Base-by-base conservation (phyloP, 1,140 invertebrate species). In the Orchestia grillus region DNA sequence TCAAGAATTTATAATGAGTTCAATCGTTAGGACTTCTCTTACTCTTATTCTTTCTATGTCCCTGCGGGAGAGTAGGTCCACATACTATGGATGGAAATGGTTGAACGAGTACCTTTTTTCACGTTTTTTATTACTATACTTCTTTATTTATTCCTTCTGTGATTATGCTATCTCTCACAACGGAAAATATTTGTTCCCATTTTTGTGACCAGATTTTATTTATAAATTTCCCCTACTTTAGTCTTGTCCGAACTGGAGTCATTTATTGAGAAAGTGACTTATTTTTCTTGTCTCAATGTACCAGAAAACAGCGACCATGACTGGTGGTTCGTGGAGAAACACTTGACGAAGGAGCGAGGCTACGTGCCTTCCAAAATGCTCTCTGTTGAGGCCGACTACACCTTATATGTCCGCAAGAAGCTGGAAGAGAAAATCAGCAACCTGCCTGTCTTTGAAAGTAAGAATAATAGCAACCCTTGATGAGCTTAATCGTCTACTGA, bases 331-430 rank as follows among this genome's bases (percentile, higher is more conserved):
- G 98, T 99, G 0, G 98, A 98, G 96, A 99, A 99, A 97, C 98
- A 98, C 97, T 97, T 99, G 41, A 99, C 99, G 0, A 98, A 99
- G 97, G 98, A 99, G 97, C 98, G 98, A 97, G 99, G 99, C 95
- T 99, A 98, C 98, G 99, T 99, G 44, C 99, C 99, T n/a, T 98
- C 98, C 4, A 98, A 98, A 97, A 98, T 99, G 97, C 97, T 99
- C 0, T 98, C 99, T 97, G 98, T 99, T 97, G 98, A 99, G 97
- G 97, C 97, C 4, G 98, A 98, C 96, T 99, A 99, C 97, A 98
- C 98, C 0, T 97, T 98, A 23, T 99, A 99, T 97, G 98, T 99
- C 4, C 98, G 99, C 97, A 98, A 98, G 97, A 99, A 99, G 97
- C 97, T 99, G 11, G 98, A 99, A 97, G 99, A 99, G 97, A 99